Evolutionary conservation across 2,888 invertebrate species (phyloP).

Genomic region (Julus scandinavius): DNA sequence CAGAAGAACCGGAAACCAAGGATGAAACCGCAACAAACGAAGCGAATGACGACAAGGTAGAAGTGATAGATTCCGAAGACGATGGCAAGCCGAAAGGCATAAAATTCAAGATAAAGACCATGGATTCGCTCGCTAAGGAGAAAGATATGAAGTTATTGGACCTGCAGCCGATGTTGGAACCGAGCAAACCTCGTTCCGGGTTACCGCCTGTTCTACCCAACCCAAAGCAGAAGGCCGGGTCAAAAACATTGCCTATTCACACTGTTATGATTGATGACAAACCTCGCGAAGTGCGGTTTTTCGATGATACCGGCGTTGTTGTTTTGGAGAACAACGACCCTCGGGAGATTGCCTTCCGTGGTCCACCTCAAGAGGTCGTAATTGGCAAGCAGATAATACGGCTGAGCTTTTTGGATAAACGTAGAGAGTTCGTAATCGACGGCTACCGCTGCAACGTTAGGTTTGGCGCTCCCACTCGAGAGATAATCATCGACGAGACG

Average conservation of each 20-base stretch:
- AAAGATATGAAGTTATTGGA: not conserved
- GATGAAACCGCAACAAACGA: not conserved
- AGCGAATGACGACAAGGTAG: not conserved
- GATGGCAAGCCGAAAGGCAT: not conserved
- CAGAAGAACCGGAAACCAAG: not conserved
- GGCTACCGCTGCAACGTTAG: slow-evolving; percentile 73
- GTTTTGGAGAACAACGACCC: slow-evolving; percentile 89
- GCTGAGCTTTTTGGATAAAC: slow-evolving; percentile 50
- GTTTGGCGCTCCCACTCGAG: slow-evolving; percentile 91
- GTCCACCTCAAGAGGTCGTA: slow-evolving; percentile 74
- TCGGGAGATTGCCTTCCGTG: slow-evolving; percentile 86
- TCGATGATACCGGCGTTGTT: slow-evolving; percentile 84
- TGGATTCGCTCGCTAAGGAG: slow-evolving; percentile 18
- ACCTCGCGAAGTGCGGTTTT: slow-evolving; percentile 84
- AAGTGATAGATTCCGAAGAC: not conserved
- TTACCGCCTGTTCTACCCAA: not conserved
- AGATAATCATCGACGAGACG: slow-evolving; percentile 86
- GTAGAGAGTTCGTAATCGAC: slow-evolving; percentile 63
- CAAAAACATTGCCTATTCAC: not conserved
- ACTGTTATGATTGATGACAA: slow-evolving; percentile 75
- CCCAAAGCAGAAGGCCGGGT: not conserved
- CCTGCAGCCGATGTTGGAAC: not conserved
- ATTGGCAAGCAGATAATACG: slow-evolving; percentile 73
- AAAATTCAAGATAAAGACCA: slow-evolving; percentile 1
- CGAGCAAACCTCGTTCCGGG: not conserved